Percentiles rank a stretch among this genome's conserved stretches.
Evolutionary conservation across 2,888 invertebrate species (phyloP).

Genomic region (Cryptocheilus praepositus): DNA sequence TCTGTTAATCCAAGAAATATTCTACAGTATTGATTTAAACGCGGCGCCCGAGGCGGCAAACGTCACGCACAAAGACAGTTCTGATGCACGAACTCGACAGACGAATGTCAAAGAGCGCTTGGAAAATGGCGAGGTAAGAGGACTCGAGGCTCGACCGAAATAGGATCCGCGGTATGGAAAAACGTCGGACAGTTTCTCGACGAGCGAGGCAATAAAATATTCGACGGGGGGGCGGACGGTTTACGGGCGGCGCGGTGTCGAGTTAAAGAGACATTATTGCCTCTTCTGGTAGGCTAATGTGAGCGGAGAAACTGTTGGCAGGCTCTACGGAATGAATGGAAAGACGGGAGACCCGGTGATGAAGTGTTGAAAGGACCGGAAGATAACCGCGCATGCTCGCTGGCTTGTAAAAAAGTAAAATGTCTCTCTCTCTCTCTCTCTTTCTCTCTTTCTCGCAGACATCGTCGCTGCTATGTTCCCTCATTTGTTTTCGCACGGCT

Average conservation of each 20-base stretch:
- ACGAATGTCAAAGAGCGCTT: not conserved
- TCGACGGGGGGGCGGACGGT: slow-evolving; percentile 21
- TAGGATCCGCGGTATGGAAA: slow-evolving; percentile 23
- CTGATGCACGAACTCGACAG: slow-evolving; percentile 6
- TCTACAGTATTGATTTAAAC: slow-evolving; percentile 34
- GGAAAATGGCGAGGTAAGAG: not conserved
- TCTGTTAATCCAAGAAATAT: no score
- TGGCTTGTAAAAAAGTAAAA: no score
- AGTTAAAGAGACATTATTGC: slow-evolving; percentile 40
- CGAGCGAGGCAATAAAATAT: slow-evolving; percentile 35
- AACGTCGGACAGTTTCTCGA: slow-evolving; percentile 22
- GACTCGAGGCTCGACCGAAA: not conserved
- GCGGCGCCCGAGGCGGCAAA: slow-evolving; percentile 20
- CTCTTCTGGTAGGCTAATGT: slow-evolving; percentile 30
- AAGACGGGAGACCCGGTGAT: slow-evolving; percentile 1
- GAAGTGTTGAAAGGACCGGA: slow-evolving; percentile 18
- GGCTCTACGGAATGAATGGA: slow-evolving; percentile 9
- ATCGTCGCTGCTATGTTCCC: not conserved
- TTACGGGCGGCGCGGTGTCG: slow-evolving; percentile 30
- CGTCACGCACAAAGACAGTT: slow-evolving; percentile 27
- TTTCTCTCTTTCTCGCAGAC: not conserved
- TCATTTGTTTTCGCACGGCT: no score
- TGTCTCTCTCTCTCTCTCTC: not conserved
- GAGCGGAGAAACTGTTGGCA: slow-evolving; percentile 28
- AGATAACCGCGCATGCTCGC: slow-evolving; percentile 18